Percentiles rank a stretch among this genome's conserved stretches.
phyloP scores from a whole-genome alignment of 2,888 invertebrate species.

The Oscheius myriophilus region DNA sequence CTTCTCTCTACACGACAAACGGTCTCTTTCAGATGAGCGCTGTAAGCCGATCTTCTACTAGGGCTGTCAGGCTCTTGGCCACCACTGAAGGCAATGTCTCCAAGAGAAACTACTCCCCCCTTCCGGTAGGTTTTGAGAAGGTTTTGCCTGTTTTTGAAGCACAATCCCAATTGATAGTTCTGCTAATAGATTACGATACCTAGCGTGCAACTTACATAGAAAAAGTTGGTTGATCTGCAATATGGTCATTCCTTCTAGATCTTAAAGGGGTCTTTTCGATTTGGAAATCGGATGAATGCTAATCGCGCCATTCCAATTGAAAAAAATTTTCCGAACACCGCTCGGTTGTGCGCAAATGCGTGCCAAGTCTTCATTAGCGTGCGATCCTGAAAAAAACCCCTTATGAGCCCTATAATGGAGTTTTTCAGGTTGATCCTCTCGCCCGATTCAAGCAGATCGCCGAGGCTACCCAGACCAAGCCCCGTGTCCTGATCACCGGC shows the following conservation, averaged over 20 bases:
- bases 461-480: conserved; percentile 38
- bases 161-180: too few relatives aligned
- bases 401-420: not conserved
- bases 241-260: too few relatives aligned
- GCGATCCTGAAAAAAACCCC: not conserved
- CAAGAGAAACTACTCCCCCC: conserved; percentile 30
- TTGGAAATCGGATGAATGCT: too few relatives aligned
- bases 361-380: not conserved
- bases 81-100: conserved; percentile 2
- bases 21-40: conserved; percentile 5
- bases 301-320: too few relatives aligned
- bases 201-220: too few relatives aligned
- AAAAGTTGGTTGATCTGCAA: too few relatives aligned
- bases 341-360: too few relatives aligned
- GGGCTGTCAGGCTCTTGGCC: conserved; percentile 5
- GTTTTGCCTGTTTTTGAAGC: too few relatives aligned
- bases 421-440: conserved; percentile 46
- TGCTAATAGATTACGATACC: too few relatives aligned
- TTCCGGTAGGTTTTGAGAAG: conserved; percentile 20
- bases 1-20: conserved; percentile 1
- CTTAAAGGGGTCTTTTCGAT: too few relatives aligned
- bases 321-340: too few relatives aligned
- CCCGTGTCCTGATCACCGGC: conserved; percentile 68
- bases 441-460: conserved; percentile 49
- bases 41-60: conserved; percentile 2